These are phyloP conservation scores for Drosophila trapezifrons DNA, from an alignment of 1,140 invertebrate species.

Conservation along the genomic window DNA sequence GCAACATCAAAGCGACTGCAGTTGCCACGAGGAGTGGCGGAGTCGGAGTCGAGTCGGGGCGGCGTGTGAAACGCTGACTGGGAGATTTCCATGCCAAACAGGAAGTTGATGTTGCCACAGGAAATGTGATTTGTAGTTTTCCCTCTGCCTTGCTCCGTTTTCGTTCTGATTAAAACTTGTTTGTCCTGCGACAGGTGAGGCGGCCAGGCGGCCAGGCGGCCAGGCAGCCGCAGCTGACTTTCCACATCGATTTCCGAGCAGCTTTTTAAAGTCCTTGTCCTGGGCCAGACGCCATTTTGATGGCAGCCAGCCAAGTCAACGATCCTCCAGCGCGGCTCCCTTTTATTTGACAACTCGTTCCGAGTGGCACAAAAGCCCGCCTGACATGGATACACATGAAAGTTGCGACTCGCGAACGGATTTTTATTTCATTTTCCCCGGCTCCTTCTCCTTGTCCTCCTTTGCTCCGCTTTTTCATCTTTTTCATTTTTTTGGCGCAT, in stretches of 20 bases:
- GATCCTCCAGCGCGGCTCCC: constrained; percentile 50
- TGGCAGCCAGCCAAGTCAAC: constrained; percentile 57
- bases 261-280: constrained; percentile 55
- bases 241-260: constrained; percentile 54
- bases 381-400: constrained; percentile 61
- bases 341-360: constrained; percentile 57
- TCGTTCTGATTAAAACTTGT: constrained; percentile 68
- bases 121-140: constrained; percentile 81
- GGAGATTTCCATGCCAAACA: constrained; percentile 68
- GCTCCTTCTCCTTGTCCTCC: constrained; percentile 29
- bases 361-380: constrained; percentile 40
- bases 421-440: constrained; percentile 48
- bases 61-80: constrained; percentile 73
- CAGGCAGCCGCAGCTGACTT: constrained; percentile 33
- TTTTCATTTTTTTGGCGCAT: constrained; percentile 62
- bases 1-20: constrained; percentile 75
- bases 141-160: constrained; percentile 29
- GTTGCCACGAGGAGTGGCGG: constrained; percentile 38
- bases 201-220: constrained; percentile 27
- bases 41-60: background rate
- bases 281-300: constrained; percentile 68
- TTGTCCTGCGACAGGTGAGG: constrained; percentile 67
- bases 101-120: constrained; percentile 74
- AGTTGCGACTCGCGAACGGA: constrained; percentile 25
- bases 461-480: constrained; percentile 21